phyloP scores from a whole-genome alignment of 2,797 vertebrate genomes.

The Parotocinclus haroldoi region DNA sequence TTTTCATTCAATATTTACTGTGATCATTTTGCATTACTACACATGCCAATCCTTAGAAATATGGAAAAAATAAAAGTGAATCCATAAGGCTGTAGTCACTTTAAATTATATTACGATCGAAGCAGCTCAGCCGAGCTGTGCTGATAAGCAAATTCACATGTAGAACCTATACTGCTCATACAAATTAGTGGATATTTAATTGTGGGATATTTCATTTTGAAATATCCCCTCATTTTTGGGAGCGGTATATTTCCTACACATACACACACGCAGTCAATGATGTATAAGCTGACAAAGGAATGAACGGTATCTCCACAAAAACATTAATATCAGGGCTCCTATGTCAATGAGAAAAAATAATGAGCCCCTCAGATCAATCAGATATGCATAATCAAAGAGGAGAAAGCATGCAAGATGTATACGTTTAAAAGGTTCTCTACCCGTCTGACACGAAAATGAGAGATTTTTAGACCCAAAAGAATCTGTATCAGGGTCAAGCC shows the following conservation, averaged over 20 bases:
- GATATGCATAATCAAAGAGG: neutral
- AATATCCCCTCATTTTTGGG: no score
- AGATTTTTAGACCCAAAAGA: no score
- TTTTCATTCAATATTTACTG: no score
- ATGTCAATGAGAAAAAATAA: conserved; percentile 19
- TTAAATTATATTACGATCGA: neutral
- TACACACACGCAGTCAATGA: conserved; percentile 36
- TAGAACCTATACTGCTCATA: neutral
- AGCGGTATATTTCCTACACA: neutral
- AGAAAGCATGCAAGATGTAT: neutral
- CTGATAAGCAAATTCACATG: no score
- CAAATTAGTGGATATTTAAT: no score
- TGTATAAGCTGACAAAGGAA: conserved; percentile 57
- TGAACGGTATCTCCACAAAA: conserved; percentile 43
- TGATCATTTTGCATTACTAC: no score
- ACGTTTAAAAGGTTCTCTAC: neutral
- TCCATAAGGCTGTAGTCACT: neutral
- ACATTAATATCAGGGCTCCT: conserved; percentile 56
- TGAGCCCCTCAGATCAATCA: conserved; percentile 9
- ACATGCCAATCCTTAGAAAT: no score
- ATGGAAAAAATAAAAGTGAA: no score
- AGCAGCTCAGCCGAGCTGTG: no score
- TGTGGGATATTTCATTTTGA: no score
- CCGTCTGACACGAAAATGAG: neutral
- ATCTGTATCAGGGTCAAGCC: neutral